Evolutionary conservation across 2,113 vertebrate species (phyloP), one percentile per base, ranked within the genome.

Genomic region (Sakesphorus luctuosus): DNA sequence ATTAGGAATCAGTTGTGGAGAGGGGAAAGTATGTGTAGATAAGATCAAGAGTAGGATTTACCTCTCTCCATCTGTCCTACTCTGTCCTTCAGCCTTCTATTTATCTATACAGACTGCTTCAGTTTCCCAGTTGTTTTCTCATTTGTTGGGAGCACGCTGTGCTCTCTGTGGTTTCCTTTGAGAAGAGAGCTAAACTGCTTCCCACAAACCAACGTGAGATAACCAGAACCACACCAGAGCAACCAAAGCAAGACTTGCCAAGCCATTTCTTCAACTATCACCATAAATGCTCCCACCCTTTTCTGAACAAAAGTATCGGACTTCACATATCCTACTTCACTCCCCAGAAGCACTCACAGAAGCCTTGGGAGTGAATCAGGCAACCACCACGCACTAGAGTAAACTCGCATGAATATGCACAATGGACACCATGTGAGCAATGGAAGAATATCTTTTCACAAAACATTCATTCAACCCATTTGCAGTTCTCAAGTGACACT

Each of bases 131-230:
- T 40, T 85, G n/a, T 38, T 88, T 80, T 82, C 67, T 88, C 77
- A 52, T 87, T 33, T 52, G 5, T 23, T 67, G 59, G 35, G 19
- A 93, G 65, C 23, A 83, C 21, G 25, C 29, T 80, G 14, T 80
- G n/a, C 84, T 95, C 84, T 44, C 71, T 77, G 76, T 88, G 90
- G 86, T 77, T 84, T 67, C 68, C 72, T 79, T 77, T 71, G 36
- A 65, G 56, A 66, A 69, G 6, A 24, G 44, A 84, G 33, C 46
- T 78, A 33, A 88, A 81, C 69, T 84, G 46, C 84, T 93, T 81
- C 83, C 95, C 95, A 95, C 59, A 96, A 94, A 92, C 79, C 52
- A 93, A 49, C 47, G 5, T 28, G 68, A 21, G 83, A 84, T 96
- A 96, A 80, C 28, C 43, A 55, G 76, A 92, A 89, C 79, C 89